Percentiles rank a stretch among this genome's conserved stretches.
Conservation (phyloP, 2,888 invertebrate species). For the Dorcus parallelipipedus region DNA sequence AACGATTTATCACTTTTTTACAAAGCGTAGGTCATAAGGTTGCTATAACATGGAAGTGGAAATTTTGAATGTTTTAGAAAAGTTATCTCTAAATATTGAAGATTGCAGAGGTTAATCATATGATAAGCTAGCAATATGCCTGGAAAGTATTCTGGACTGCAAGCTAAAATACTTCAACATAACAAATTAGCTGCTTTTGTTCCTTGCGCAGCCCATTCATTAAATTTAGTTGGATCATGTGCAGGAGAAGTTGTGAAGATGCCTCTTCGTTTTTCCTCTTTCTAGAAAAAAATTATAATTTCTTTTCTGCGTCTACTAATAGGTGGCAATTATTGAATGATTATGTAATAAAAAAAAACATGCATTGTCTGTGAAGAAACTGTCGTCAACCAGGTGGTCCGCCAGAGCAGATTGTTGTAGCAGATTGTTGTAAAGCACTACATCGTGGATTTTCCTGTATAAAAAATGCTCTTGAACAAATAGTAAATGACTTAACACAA, state of each 20-base stretch:
- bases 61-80: neutral
- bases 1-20: constrained; percentile 1
- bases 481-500: too few relatives aligned
- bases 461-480: too few relatives aligned
- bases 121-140: constrained; percentile 7
- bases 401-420: too few relatives aligned
- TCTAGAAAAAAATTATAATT: constrained; percentile 7
- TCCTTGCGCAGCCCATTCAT: constrained; percentile 9
- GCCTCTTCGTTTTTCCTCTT: constrained; percentile 3
- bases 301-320: constrained; percentile 11
- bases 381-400: too few relatives aligned
- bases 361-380: too few relatives aligned
- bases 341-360: too few relatives aligned
- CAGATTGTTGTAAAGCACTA: too few relatives aligned
- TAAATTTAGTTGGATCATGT: constrained; percentile 2
- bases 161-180: constrained; percentile 5
- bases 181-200: constrained; percentile 1
- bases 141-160: constrained; percentile 6
- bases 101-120: constrained; percentile 9
- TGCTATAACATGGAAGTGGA: neutral
- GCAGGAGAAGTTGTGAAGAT: constrained; percentile 2
- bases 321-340: too few relatives aligned
- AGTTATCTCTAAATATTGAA: neutral
- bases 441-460: too few relatives aligned
- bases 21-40: neutral